Percentiles rank a stretch among this genome's conserved stretches.
These are phyloP conservation scores for Phocoena sinus DNA, from an alignment of 2,113 vertebrate genomes.

Conservation along the genomic window DNA sequence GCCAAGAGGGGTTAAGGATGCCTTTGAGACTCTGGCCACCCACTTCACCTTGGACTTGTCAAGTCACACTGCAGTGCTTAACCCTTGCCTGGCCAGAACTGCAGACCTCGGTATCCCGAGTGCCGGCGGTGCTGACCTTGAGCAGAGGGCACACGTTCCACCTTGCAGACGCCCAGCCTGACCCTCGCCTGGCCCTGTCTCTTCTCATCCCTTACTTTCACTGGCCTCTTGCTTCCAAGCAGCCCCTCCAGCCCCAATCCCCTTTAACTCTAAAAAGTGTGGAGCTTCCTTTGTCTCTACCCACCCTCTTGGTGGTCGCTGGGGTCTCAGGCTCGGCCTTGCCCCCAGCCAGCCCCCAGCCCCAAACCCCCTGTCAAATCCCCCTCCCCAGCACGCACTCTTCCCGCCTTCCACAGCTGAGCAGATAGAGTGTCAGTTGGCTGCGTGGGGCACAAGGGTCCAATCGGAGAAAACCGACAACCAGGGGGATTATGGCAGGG, in stretches of 20 bases:
- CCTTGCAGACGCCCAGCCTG: background rate
- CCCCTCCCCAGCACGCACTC: background rate
- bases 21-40: conserved; percentile 76
- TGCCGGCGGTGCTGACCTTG: fast-evolving
- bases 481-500: background rate
- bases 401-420: background rate
- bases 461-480: background rate
- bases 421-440: fast-evolving
- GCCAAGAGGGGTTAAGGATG: conserved; percentile 79
- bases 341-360: background rate
- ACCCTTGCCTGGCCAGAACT: background rate
- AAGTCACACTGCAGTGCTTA: background rate
- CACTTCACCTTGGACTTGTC: conserved; percentile 71
- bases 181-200: background rate
- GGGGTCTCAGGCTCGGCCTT: background rate
- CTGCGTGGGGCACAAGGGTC: fast-evolving
- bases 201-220: background rate
- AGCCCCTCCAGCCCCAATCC: fast-evolving
- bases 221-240: fast-evolving
- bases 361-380: background rate
- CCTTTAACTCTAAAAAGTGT: fast-evolving
- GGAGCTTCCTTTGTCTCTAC: fast-evolving
- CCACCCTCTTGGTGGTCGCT: fast-evolving
- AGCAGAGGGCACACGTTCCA: fast-evolving
- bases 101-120: fast-evolving